Evolutionary conservation across 2,113 vertebrate genomes (phyloP).

Genomic region (Mus pahari): DNA sequence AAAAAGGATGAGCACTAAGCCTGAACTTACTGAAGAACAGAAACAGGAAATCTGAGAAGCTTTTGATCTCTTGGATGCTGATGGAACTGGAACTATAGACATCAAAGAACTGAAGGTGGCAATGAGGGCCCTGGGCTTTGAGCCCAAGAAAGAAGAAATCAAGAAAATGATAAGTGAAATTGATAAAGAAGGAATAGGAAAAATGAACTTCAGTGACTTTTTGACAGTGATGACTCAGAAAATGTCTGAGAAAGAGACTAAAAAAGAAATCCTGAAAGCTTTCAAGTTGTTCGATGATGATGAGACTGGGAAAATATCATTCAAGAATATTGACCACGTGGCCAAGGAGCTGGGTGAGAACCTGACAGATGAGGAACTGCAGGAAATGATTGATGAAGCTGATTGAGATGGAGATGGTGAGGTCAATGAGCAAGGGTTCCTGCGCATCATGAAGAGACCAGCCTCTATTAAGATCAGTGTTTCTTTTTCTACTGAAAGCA

Average conservation of each 20-base stretch:
- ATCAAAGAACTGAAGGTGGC: slow-evolving; percentile 95
- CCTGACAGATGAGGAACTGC: slow-evolving; percentile 95
- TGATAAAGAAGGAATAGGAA: slow-evolving; percentile 95
- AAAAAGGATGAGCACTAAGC: slow-evolving; percentile 89
- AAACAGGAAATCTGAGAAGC: slow-evolving; percentile 94
- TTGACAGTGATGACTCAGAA: slow-evolving; percentile 94
- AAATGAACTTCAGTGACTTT: slow-evolving; percentile 95
- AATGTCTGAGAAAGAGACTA: slow-evolving; percentile 98
- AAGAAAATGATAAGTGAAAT: slow-evolving; percentile 96
- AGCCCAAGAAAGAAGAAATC: slow-evolving; percentile 97
- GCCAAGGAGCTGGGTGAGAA: slow-evolving; percentile 96
- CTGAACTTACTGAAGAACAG: slow-evolving; percentile 93
- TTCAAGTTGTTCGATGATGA: slow-evolving; percentile 97
- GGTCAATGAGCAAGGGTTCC: slow-evolving; percentile 95
- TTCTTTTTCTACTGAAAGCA: not conserved
- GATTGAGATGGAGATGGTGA: slow-evolving; percentile 96
- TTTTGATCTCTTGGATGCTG: slow-evolving; percentile 95
- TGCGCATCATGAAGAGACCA: slow-evolving; percentile 97
- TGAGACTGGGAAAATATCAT: slow-evolving; percentile 96
- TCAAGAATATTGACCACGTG: slow-evolving; percentile 95
- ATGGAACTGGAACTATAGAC: slow-evolving; percentile 92
- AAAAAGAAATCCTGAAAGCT: slow-evolving; percentile 97
- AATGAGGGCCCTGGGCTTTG: slow-evolving; percentile 96
- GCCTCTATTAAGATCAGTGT: slow-evolving; percentile 89
- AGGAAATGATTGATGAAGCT: slow-evolving; percentile 98